Evolutionary conservation across 2,113 vertebrate species (phyloP).

Genomic region (Percopsis transmontana): DNA sequence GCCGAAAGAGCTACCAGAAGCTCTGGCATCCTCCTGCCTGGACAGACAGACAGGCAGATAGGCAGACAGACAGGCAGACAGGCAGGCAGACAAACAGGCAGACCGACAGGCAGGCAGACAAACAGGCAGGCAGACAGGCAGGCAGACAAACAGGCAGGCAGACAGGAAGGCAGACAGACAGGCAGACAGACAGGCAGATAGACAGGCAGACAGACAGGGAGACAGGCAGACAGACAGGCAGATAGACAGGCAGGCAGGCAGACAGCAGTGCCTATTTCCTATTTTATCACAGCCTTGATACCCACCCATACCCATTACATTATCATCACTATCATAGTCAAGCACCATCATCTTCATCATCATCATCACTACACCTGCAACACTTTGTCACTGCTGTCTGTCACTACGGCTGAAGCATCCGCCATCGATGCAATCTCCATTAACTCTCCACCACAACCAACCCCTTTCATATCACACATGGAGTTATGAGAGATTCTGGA

Average conservation of each 20-base stretch:
- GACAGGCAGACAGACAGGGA: too few relatives aligned
- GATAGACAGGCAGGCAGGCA: too few relatives aligned
- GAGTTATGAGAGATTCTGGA: too few relatives aligned
- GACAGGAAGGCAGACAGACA: too few relatives aligned
- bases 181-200: too few relatives aligned
- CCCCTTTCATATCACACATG: too few relatives aligned
- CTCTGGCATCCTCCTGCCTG: not conserved
- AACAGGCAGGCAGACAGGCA: too few relatives aligned
- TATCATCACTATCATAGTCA: not conserved
- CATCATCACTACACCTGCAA: not conserved
- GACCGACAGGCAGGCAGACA: not conserved
- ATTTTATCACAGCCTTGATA: not conserved
- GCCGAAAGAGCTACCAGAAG: slow-evolving; percentile 18
- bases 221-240: too few relatives aligned
- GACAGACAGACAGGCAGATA: not conserved
- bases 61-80: not conserved
- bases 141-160: too few relatives aligned
- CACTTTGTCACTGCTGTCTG: too few relatives aligned
- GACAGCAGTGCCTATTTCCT: too few relatives aligned
- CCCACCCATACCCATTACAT: not conserved
- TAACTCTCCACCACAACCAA: not conserved
- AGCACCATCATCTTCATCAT: not conserved
- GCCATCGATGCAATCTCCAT: not conserved
- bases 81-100: not conserved
- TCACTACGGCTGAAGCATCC: not conserved